Conservation (phyloP, 2,797 vertebrate species). For the Meriones psammophilus region DNA sequence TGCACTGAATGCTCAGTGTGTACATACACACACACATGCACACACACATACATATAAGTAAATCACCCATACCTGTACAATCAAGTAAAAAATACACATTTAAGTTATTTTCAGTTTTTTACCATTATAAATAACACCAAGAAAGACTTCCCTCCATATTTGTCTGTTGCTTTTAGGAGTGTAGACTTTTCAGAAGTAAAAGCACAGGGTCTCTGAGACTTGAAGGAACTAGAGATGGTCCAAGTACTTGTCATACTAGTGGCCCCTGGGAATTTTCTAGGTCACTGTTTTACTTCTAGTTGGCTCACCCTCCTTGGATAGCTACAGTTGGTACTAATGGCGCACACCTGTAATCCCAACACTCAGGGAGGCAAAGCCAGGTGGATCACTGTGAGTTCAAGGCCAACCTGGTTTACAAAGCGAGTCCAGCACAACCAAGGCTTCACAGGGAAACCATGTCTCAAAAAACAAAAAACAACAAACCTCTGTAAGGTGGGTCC, state of each 20-base stretch:
- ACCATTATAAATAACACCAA: slow-evolving; percentile 17
- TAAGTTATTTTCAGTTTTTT: slow-evolving; percentile 27
- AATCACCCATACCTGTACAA: neutral
- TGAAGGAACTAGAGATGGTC: slow-evolving; percentile 17
- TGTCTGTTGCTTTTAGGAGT: slow-evolving; percentile 28
- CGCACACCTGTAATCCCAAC: no score
- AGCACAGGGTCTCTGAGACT: slow-evolving; percentile 20
- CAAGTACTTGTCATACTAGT: neutral
- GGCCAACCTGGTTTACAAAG: no score
- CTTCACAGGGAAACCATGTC: no score
- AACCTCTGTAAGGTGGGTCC: neutral
- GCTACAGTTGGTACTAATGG: neutral
- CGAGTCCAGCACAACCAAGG: no score
- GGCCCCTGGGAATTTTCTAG: neutral
- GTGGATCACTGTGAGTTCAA: no score
- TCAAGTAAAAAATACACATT: neutral
- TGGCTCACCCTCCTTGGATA: neutral
- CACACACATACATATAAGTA: neutral
- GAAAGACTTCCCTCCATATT: slow-evolving; percentile 29
- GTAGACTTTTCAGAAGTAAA: slow-evolving; percentile 52
- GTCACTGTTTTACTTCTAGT: neutral
- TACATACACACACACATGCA: neutral
- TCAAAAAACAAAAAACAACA: no score
- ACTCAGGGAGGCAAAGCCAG: no score
- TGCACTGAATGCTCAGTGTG: no score